Evolutionary conservation across 2,797 vertebrate species (phyloP).

Genomic region (Pygocentrus nattereri): DNA sequence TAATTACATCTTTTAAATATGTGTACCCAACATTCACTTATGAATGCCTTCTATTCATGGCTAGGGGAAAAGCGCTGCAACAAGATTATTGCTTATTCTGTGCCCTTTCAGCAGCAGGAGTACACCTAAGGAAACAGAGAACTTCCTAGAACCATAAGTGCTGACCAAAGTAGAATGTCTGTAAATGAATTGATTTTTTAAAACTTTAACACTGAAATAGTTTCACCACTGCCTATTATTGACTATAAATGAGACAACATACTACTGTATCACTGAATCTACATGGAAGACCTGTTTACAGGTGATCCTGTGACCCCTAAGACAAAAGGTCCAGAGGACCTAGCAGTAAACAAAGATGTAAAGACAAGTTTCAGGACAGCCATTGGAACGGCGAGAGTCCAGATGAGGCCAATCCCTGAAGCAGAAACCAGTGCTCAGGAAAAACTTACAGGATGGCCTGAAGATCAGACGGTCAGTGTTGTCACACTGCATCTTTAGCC

Average conservation of each 20-base stretch:
- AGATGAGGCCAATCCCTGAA: conserved; percentile 58
- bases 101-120: background rate
- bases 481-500: background rate
- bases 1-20: conserved; percentile 52
- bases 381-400: conserved; percentile 47
- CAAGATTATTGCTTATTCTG: conserved; percentile 9
- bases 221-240: background rate
- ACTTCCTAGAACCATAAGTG: background rate
- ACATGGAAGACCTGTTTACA: conserved; percentile 32
- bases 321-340: conserved; percentile 42
- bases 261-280: background rate
- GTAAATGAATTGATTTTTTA: background rate
- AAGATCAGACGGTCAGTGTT: conserved; percentile 34
- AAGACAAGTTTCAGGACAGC: conserved; percentile 54
- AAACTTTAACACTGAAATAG: background rate
- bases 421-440: conserved; percentile 36
- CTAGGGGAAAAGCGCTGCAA: background rate
- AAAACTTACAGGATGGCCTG: conserved; percentile 31
- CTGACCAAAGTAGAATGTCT: background rate
- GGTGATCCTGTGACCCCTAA: conserved; percentile 41
- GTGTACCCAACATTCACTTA: conserved; percentile 36
- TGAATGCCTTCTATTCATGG: conserved; percentile 49
- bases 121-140: conserved; percentile 2
- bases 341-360: conserved; percentile 29
- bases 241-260: background rate